These are phyloP conservation scores for Netelia melanura DNA, from an alignment of 2,888 invertebrate genomes.

Conservation along the genomic window DNA sequence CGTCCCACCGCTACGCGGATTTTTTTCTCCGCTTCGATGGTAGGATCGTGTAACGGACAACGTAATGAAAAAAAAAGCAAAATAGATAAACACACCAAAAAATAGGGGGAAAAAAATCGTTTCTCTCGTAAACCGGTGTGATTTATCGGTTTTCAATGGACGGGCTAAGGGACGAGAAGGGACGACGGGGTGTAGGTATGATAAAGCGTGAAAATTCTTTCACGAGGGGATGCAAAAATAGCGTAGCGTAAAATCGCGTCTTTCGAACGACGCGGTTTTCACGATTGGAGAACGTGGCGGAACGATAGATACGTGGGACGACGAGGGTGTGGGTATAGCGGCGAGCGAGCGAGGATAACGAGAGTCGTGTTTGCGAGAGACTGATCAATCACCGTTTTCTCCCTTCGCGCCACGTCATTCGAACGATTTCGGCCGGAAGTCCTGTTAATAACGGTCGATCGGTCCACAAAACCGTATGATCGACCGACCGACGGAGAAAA, in stretches of 20 bases:
- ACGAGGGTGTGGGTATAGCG: no score
- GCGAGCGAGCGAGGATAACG: constrained; percentile 4
- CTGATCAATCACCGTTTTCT: constrained; percentile 28
- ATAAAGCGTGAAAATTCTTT: no score
- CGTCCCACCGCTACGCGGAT: background rate
- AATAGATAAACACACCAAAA: background rate
- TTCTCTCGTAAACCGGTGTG: constrained; percentile 39
- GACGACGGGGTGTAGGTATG: no score
- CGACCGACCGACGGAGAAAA: constrained; percentile 6
- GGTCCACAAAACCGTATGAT: constrained; percentile 20
- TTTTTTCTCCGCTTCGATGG: background rate
- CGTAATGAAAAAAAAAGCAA: background rate
- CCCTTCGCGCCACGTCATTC: constrained; percentile 12
- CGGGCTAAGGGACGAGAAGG: background rate
- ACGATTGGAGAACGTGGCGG: no score
- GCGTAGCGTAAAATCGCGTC: no score
- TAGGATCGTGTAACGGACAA: no score
- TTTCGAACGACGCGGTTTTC: no score
- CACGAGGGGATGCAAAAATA: no score
- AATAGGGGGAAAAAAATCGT: background rate
- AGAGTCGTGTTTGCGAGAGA: background rate
- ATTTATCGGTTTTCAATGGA: constrained; percentile 74
- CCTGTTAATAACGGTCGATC: constrained; percentile 56
- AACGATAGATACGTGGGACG: no score
- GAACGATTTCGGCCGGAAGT: constrained; percentile 37